Evolutionary conservation across 92 coral and sea anemone species (phyloP).

Genomic region (Meandrina meandrites): DNA sequence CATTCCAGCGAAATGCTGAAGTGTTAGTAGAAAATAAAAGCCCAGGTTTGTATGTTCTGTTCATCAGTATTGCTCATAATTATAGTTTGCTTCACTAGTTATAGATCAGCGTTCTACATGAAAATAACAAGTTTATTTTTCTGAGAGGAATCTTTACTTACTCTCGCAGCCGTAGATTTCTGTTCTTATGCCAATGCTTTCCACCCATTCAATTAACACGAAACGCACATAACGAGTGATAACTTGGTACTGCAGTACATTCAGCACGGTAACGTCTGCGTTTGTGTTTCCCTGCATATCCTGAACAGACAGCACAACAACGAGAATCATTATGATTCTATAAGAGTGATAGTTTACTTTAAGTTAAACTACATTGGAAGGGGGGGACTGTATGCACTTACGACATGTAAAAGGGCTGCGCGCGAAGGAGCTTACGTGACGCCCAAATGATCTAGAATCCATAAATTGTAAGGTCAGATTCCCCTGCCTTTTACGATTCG

Average conservation of each 20-base stretch:
- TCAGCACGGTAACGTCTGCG: neutral
- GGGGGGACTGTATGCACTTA: too few relatives aligned
- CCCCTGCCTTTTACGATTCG: too few relatives aligned
- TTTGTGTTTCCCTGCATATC: conserved; percentile 40
- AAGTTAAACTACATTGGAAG: too few relatives aligned
- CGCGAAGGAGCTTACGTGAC: too few relatives aligned
- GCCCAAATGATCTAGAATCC: too few relatives aligned
- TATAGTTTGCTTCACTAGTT: neutral
- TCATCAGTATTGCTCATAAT: neutral
- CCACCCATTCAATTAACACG: conserved; percentile 9
- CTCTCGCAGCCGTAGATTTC: conserved; percentile 64
- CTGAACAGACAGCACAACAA: conserved; percentile 18
- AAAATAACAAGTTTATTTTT: neutral
- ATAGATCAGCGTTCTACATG: neutral
- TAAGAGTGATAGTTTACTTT: too few relatives aligned
- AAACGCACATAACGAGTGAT: conserved; percentile 44
- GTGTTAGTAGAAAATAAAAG: too few relatives aligned
- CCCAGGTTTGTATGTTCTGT: neutral
- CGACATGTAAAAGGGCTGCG: too few relatives aligned
- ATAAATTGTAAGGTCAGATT: too few relatives aligned
- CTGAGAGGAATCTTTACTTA: conserved; percentile 1
- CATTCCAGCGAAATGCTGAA: neutral
- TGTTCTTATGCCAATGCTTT: conserved; percentile 9
- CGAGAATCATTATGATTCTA: neutral
- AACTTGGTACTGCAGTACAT: conserved; percentile 38